A percentile compares a stretch with the other conserved stretches of the same genome.
Conservation (phyloP, 2,888 invertebrate species). For the Xestoiulus laeticollis region DNA sequence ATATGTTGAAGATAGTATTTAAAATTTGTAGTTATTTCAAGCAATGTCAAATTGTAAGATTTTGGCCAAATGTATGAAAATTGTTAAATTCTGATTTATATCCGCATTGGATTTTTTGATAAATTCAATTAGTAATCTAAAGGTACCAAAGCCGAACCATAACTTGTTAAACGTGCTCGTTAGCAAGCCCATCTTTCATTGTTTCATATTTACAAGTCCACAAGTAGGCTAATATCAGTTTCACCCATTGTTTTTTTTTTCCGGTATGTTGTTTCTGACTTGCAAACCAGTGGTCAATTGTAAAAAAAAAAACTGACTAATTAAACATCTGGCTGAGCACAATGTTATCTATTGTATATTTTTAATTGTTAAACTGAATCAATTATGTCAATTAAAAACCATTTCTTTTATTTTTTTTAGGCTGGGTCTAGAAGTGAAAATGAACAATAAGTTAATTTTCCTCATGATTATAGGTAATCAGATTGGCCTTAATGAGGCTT, state of each 20-base stretch:
- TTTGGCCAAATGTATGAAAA: neutral
- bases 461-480: constrained; percentile 30
- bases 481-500: neutral
- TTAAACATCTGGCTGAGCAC: neutral
- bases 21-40: too few species aligned
- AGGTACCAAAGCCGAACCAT: neutral
- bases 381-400: constrained; percentile 9
- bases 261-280: neutral
- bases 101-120: neutral
- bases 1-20: too few species aligned
- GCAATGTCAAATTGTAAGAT: neutral
- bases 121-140: neutral
- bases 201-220: neutral
- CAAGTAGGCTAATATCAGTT: constrained; percentile 21
- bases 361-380: neutral
- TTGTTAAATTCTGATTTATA: neutral
- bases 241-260: neutral
- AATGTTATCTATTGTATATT: constrained; percentile 3
- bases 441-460: constrained; percentile 32
- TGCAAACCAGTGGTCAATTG: neutral
- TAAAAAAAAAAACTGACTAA: neutral
- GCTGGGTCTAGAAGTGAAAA: constrained; percentile 14
- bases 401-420: neutral
- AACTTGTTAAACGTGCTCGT: neutral
- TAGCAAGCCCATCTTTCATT: neutral